Base-by-base conservation (phyloP, 2,888 invertebrate species). In the Chorisops tibialis region DNA sequence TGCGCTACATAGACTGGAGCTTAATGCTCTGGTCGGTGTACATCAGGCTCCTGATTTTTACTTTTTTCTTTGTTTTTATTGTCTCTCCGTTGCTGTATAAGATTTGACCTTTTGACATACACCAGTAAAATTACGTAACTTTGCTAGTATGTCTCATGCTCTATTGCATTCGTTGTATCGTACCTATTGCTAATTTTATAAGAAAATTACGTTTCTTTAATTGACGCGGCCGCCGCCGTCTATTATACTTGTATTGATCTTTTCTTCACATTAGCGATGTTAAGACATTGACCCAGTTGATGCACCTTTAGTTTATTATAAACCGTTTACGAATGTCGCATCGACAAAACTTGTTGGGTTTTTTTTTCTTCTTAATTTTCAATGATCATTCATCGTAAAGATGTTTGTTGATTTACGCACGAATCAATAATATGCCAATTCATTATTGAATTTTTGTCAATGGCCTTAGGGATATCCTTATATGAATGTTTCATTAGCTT, bases 41-140 rank as follows among this genome's bases (percentile, higher is more conserved):
- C 45, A 45, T 56, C 16, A 45, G 22, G 45, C 24, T 30, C 56
- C 56, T 43, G 56, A 45, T 56, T 56, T 56, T 56, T 56, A 12
- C 12, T 24, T 43, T 56, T 43, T 35, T 43, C 54, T 54, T 14
- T 41, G n/a, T 30, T 30, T 30, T 30, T 30, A 30, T 30, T 30
- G 9, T 30, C 30, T 30, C 9, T 7, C 30, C 7, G 9, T 7
- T 30, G 45, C 24, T 35, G 24, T 56, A 56, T 45, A 56, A 43
- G 21, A 54, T 16, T 16, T 56, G 45, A 56, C 56, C 56, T 56
- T 56, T 56, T 56, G 56, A 56, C 56, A 56, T 21, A 41, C 39
- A 54, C 52, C 52, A 41, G 21, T 19, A 12, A 35, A 43, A 56
- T 56, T 56, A 45, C 45, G 45, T 45, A 56, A 56, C 43, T 6